These are phyloP conservation scores for Coranthus polyacanthus DNA, from an alignment of 2,797 vertebrate species.

Conservation along the genomic window DNA sequence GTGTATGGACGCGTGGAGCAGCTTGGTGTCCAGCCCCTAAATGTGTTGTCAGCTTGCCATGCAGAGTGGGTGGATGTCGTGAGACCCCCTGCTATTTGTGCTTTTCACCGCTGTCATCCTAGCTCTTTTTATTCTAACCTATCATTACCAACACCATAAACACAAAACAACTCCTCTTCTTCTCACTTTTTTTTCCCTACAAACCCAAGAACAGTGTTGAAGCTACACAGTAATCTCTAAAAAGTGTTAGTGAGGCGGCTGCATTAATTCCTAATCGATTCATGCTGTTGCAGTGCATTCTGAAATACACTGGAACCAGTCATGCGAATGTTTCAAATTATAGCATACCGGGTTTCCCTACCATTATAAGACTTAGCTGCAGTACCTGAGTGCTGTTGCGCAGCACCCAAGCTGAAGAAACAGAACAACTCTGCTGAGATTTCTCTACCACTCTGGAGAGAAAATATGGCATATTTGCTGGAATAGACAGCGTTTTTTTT, in stretches of 20 bases:
- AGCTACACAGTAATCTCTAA: constrained; percentile 6
- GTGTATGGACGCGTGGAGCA: constrained; percentile 32
- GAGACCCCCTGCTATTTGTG: constrained; percentile 60
- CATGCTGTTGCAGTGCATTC: neutral
- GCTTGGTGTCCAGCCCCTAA: constrained; percentile 52
- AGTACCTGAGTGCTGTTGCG: no score
- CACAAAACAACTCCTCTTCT: constrained; percentile 8
- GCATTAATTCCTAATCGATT: constrained; percentile 17
- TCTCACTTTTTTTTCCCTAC: constrained; percentile 2
- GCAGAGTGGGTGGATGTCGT: constrained; percentile 76
- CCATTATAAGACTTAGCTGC: no score
- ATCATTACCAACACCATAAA: constrained; percentile 44
- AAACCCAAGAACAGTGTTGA: constrained; percentile 5
- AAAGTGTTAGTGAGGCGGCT: constrained; percentile 11
- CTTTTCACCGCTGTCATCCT: constrained; percentile 64
- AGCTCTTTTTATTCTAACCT: constrained; percentile 38
- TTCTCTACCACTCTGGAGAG: no score
- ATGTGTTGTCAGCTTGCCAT: constrained; percentile 58
- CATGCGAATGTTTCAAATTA: constrained; percentile 4
- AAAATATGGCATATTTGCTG: no score
- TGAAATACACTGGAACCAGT: neutral
- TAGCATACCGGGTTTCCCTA: no score
- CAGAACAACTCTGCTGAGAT: no score
- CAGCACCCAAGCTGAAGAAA: no score
- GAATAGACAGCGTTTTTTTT: no score